A percentile compares a stretch with the other conserved stretches of the same genome.
phyloP scores from a whole-genome alignment of 2,888 invertebrate species.

The Drosophila prolongata region DNA sequence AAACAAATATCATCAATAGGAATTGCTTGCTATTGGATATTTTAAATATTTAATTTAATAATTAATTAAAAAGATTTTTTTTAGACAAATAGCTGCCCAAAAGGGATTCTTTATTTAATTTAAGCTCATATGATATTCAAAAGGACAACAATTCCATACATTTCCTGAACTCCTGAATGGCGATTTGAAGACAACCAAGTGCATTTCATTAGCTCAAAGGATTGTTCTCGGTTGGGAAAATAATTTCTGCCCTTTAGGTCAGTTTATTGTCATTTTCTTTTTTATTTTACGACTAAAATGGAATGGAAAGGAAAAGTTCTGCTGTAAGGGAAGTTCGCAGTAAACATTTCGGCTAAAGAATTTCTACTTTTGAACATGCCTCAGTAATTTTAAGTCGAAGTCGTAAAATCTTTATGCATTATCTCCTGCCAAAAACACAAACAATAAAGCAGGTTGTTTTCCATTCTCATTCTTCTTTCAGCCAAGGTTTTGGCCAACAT shows the following conservation, averaged over 20 bases:
- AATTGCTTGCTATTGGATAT: too few relatives aligned
- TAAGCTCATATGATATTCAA: too few relatives aligned
- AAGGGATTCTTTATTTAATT: too few relatives aligned
- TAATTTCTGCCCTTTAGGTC: conserved; percentile 27
- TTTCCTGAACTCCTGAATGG: neutral
- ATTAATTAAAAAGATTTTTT: too few relatives aligned
- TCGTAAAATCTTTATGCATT: conserved; percentile 56
- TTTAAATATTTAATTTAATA: too few relatives aligned
- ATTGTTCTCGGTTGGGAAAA: conserved; percentile 17
- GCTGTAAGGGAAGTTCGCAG: neutral
- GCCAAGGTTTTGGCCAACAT: conserved; percentile 38
- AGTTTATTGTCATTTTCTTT: conserved; percentile 42
- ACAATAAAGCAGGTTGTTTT: conserved; percentile 43
- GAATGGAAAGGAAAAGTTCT: neutral
- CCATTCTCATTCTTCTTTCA: conserved; percentile 6
- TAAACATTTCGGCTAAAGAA: conserved; percentile 8
- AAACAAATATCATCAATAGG: too few relatives aligned
- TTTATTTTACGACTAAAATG: conserved; percentile 31
- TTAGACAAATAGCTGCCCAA: too few relatives aligned
- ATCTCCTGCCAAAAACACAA: conserved; percentile 23
- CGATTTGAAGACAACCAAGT: conserved; percentile 9
- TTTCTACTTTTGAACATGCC: conserved; percentile 26
- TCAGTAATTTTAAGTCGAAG: conserved; percentile 11
- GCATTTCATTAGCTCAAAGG: conserved; percentile 19
- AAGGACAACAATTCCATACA: neutral